Evolutionary conservation across 2,888 invertebrate genomes (phyloP), one percentile per base, ranked within the genome.

Genomic region (Papilio protenor): DNA sequence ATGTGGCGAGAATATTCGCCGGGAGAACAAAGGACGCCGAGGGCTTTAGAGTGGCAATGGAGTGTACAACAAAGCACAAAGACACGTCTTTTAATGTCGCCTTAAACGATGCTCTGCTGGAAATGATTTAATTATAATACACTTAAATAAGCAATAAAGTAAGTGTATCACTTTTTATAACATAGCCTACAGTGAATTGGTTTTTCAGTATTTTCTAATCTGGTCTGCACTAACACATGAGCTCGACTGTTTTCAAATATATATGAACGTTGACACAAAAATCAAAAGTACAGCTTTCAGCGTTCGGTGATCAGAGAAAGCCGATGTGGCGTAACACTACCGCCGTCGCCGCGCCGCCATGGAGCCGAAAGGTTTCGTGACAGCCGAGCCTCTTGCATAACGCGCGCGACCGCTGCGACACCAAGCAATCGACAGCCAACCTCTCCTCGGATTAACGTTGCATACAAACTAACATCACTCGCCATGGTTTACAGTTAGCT

Each of bases 341-440:
- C 57, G 23, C 59, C 59, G 14, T 80, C 85, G 85, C 80, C 85
- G 86, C 85, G 85, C 81, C 85, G 86, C 84, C 85, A 85, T 87
- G 85, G 84, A 89, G 89, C 88, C 90, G 87, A 90, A 90, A 92
- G 91, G 91, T 91, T 91, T 91, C 91, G 91, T 90, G 91, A 89
- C 91, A 89, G 86, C 85, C 84, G 87, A 84, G 87, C 82, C 83
- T 87, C 87, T 93, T 93, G 89, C 93, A 89, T 89, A 93, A 93
- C 85, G 77, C 85, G 83, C 85, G 84, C 85, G 84, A 85, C 87
- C 85, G 85, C 87, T 81, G 83, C 78, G 77, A 78, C 79, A 40
- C 45, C 66, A n/a, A 21, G 40, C 40, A 45, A 40, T 87, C 82
- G 61, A 61, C 61, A 61, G 87, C 80, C 83, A 83, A 82, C 80